Base-by-base conservation (phyloP, 2,113 vertebrate genomes). In the Cromileptes altivelis region DNA sequence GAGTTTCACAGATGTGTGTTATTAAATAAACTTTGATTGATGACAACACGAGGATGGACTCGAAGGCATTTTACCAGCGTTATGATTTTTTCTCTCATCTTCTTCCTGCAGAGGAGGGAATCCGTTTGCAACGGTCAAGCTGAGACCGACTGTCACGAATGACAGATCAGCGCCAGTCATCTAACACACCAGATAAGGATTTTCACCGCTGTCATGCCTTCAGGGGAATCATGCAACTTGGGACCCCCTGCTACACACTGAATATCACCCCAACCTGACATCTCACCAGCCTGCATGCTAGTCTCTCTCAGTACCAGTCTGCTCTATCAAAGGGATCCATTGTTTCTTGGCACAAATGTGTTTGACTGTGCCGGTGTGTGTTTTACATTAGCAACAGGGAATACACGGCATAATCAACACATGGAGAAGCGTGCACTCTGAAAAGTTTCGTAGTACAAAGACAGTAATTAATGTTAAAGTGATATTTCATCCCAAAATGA, bases 121-220 rank as follows among this genome's bases (percentile, higher is more conserved):
- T 87, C 98, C 98, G 13, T 99, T 99, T 80, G 96, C 96, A 14
- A 98, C 97, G 0, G 96, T 99, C 85, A 97, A 97, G 68, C 97
- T 99, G 82, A 96, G 97, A 72, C 98, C 97, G 0, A 99, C 98
- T 0, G 94, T 99, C 52, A 99, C 98, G 0, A 98, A 99, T 25
- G 98, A 99, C 85, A 96, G 98, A 90, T 99, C 98, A 0, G 98
- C 98, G 0, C 98, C 98, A 0, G n/a, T 93, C 65, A 93, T 99
- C 82, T 96, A 94, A 94, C 90, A 90, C 33, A 0, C 7, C 78
- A 10, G 37, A 57, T 4, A 25, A 76, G 70, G 45, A 27, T 63
- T 74, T 85, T 76, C 84, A 77, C 81, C 75, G 53, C 79, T 65
- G 55, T 70, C 80, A 84, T 75, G 85, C 84, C 91, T 87, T 87